Evolutionary conservation across 2,888 invertebrate genomes (phyloP).

Genomic region (Drosophila austrosaltans): DNA sequence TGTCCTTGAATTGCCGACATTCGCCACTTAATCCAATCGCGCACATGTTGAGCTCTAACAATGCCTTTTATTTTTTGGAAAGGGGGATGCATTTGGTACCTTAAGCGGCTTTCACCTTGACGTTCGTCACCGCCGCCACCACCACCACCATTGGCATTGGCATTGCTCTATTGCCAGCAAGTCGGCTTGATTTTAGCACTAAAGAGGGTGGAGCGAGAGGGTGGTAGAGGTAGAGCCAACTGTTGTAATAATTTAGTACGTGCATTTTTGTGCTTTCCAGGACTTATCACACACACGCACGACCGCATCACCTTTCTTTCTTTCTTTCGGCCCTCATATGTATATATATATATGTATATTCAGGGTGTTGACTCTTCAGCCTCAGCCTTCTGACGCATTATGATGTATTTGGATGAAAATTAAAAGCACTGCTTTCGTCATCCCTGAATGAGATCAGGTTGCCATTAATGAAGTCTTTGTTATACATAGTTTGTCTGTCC

Average conservation of each 20-base stretch:
- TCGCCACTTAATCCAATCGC: constrained; percentile 78
- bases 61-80: constrained; percentile 35
- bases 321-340: constrained; percentile 25
- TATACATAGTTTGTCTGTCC: constrained; percentile 5
- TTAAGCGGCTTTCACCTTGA: constrained; percentile 80
- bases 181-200: constrained; percentile 67
- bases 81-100: constrained; percentile 49
- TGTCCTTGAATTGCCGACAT: constrained; percentile 71
- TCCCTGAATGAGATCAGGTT: constrained; percentile 63
- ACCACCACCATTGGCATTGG: constrained; percentile 36
- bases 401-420: constrained; percentile 82
- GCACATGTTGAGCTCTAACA: constrained; percentile 71
- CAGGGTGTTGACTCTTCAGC: constrained; percentile 53
- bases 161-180: constrained; percentile 22
- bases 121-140: constrained; percentile 46
- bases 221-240: constrained; percentile 46
- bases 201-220: constrained; percentile 30
- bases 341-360: too few relatives aligned
- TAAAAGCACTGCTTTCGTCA: constrained; percentile 67
- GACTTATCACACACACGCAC: constrained; percentile 77
- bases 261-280: constrained; percentile 61
- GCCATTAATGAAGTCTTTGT: constrained; percentile 67
- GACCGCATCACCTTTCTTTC: constrained; percentile 60
- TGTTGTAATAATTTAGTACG: constrained; percentile 71
- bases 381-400: constrained; percentile 63